Percentiles rank a stretch among this genome's conserved stretches.
Conservation (phyloP, 1,140 invertebrate species). For the Drosophila arizonae region DNA sequence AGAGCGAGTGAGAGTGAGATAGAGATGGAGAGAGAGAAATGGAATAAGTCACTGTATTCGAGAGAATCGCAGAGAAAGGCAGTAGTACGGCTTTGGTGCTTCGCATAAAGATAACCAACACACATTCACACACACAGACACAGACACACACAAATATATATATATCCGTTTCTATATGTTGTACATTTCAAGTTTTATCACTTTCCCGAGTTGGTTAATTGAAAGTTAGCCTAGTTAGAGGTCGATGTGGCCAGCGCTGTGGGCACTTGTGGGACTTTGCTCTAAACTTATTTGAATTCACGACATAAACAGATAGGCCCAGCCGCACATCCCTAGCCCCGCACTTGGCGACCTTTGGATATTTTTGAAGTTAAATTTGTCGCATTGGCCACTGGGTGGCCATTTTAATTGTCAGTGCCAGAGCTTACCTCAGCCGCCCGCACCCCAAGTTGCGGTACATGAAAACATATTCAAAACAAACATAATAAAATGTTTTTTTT, state of each 20-base stretch:
- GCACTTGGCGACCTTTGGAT: background rate
- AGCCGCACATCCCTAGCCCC: background rate
- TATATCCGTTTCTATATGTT: background rate
- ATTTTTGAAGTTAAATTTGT: slow-evolving; percentile 28
- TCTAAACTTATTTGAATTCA: too few relatives aligned
- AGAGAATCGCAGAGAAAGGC: too few relatives aligned
- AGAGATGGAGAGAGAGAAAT: too few relatives aligned
- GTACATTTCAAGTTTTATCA: background rate
- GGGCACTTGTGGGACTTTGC: background rate
- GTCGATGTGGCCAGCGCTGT: background rate
- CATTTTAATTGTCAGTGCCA: slow-evolving; percentile 47
- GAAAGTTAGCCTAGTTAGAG: background rate
- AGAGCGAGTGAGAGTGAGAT: too few relatives aligned
- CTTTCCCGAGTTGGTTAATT: background rate
- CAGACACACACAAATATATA: slow-evolving; percentile 1
- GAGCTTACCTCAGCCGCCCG: background rate
- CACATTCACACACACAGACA: slow-evolving; percentile 4
- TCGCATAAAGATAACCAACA: background rate
- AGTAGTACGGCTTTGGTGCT: background rate
- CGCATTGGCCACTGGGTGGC: slow-evolving; percentile 32
- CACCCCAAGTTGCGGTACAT: slow-evolving; percentile 7
- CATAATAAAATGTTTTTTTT: slow-evolving; percentile 51
- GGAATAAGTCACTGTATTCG: too few relatives aligned
- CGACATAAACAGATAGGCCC: background rate
- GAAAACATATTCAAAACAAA: slow-evolving; percentile 67